Evolutionary conservation across 2,113 vertebrate genomes (phyloP), one percentile per base, ranked within the genome.

Genomic region (Pollachius pollachius): DNA sequence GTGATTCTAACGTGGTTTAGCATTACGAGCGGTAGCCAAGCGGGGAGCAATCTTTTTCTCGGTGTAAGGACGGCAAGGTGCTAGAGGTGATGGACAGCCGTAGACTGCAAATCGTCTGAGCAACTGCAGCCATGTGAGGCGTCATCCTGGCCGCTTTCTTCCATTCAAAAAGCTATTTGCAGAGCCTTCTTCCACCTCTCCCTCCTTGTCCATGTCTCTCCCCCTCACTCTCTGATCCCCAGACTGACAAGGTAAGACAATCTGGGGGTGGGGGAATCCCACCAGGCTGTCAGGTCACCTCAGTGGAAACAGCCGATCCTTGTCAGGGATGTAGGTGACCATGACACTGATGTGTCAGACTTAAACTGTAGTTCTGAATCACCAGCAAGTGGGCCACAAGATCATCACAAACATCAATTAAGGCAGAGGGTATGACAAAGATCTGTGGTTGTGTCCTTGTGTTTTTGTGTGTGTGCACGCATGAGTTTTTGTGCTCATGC

Each of bases 81-180:
- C 23, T 23, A 21, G 3, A 62, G 62, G 62, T 63, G 59, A 21
- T 8, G 19, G 60, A 62, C 21, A 3, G 19, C 21, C 27, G 62
- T 77, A 84, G 77, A 61, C 67, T 73, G 73, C 72, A 58, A 67
- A 64, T 18, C 76, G 82, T 65, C 41, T 48, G 84, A 78, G 76
- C 70, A 71, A 72, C 27, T 66, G 66, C 19, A 81, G 73, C 73
- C 41, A 2, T 64, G 75, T 59, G 81, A 76, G 66, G 63, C 27
- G 69, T 78, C 64, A 64, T 62, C 62, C 62, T 78, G 66, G 58
- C 64, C 58, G 67, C 78, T 73, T 82, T 80, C 76, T 62, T 62
- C 48, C 75, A 65, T 86, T 74, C 74, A 80, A 77, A 84, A 84
- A 80, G 66, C 82, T 85, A 82, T 85, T 88, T 82, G 68, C 74